Base-by-base conservation (phyloP, 2,888 invertebrate genomes). In the Nemotelus nigrinus region DNA sequence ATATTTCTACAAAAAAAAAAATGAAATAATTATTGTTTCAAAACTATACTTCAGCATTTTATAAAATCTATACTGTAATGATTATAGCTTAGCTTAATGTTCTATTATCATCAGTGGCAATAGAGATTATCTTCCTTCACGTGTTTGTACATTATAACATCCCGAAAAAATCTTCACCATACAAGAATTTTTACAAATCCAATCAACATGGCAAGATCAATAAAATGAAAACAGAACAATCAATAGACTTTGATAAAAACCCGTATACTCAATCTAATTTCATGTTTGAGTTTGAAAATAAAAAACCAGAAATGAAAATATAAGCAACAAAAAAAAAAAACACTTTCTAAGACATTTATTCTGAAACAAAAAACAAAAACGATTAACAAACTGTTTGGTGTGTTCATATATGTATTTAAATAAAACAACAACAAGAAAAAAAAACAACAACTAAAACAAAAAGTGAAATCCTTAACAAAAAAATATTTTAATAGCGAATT, bases 361-460 rank as follows among this genome's bases (percentile, higher is more conserved):
- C 43, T 41, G 7, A 55, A 55, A 55, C 43, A 39, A 72, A 58
- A 45, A 75, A 48, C 6, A 64, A 3, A 60, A 74, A 72, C 45
- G 58, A 72, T 44, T 44, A 72, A 57, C 44, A 72, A 72, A 74
- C 47, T 57, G n/a, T 74, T 74, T 60, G 60, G 74, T 63, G 74
- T 74, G 74, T 74, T 74, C 74, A 76, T 76, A 76, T 76, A 65
- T 76, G 65, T 76, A 76, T 76, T 57, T 72, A 45, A 57, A 57
- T 10, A 71, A 44, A 71, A 71, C 8, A 43, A 43, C 25, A 65
- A 65, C 2, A 10, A 44, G 45, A 45, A 65, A 3, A 45, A 47
- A 47, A 65, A 10, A 65, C 44, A 65, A 41, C 25, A 25, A 57
- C 25, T 63, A 44, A 43, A 53, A 57, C 25, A 64, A 60, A 63